Evolutionary conservation across 2,888 invertebrate species (phyloP), one percentile per base, ranked within the genome.

Genomic region (Dorcus hopei): DNA sequence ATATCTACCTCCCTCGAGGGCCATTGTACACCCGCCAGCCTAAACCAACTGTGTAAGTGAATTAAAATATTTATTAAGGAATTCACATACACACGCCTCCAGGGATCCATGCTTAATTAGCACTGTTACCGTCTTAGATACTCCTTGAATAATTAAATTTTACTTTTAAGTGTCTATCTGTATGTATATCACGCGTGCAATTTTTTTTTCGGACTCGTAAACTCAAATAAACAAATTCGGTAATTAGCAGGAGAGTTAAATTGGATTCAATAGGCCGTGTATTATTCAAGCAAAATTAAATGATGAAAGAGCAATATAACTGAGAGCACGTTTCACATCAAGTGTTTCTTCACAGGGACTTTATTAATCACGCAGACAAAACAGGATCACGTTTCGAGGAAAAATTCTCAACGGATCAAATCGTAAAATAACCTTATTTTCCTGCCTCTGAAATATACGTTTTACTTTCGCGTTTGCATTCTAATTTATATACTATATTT

Each of bases 41-140:
- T 76, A 76, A 77, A 74, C 75, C 76, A 74, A 76, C 77, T 76
- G 74, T 74, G 73, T 76, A 77, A 77, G 76, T 77, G 77, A 77
- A 77, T 77, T 77, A 76, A 77, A 77, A 77, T 77, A 77, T 77
- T 77, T 77, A 77, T 77, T 76, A 77, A 76, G 75, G 75, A 77
- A 75, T 76, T 76, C 76, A 74, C 75, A 76, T 75, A 73, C 71
- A 74, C 71, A 69, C 69, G 70, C 68, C 74, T 70, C 73, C 49
- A 61, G 75, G 72, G 74, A 72, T 69, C 67, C 69, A 70, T 71
- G 68, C 69, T 74, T 75, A 75, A 75, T 74, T 75, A 75, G 71
- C 65, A 65, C 68, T 68, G 71, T 70, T 72, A 71, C 65, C 71
- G 65, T 74, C 75, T 75, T 71, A 73, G 72, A 73, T 71, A 74